A percentile compares a stretch with the other conserved stretches of the same genome.
These are phyloP conservation scores for Leptogaster cylindrica DNA, from an alignment of 2,888 invertebrate species.

Conservation along the genomic window DNA sequence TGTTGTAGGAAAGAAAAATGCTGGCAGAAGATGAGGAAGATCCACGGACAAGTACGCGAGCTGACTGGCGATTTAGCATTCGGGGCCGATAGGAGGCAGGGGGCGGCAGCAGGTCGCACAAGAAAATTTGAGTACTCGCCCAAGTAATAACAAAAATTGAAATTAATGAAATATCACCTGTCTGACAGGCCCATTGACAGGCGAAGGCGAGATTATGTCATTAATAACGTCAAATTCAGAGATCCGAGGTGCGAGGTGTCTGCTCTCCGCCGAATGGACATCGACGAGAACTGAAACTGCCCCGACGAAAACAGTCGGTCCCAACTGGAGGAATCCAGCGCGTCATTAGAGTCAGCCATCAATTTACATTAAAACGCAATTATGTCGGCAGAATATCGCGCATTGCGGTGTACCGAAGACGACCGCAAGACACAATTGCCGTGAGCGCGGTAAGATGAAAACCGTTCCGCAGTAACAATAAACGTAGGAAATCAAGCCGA, in stretches of 20 bases:
- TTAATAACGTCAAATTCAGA: conserved; percentile 46
- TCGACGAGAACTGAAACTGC: conserved; percentile 5
- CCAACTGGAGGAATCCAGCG: conserved; percentile 26
- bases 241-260: conserved; percentile 32
- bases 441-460: conserved; percentile 22
- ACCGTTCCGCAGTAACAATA: conserved; percentile 16
- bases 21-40: conserved; percentile 2
- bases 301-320: conserved; percentile 16
- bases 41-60: neutral
- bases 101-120: neutral
- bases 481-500: conserved; percentile 7
- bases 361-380: conserved; percentile 48
- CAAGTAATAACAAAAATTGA: conserved; percentile 45
- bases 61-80: conserved; percentile 16
- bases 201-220: conserved; percentile 48
- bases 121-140: conserved; percentile 38
- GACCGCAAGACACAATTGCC: conserved; percentile 2
- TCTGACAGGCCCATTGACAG: conserved; percentile 48
- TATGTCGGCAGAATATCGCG: conserved; percentile 43
- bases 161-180: conserved; percentile 49
- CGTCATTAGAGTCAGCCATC: conserved; percentile 43
- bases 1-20: conserved; percentile 13
- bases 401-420: conserved; percentile 25
- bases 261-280: conserved; percentile 23
- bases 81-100: neutral